Conservation (phyloP, 92 coral and sea anemone genomes). For the Palythoa grandiflora region DNA sequence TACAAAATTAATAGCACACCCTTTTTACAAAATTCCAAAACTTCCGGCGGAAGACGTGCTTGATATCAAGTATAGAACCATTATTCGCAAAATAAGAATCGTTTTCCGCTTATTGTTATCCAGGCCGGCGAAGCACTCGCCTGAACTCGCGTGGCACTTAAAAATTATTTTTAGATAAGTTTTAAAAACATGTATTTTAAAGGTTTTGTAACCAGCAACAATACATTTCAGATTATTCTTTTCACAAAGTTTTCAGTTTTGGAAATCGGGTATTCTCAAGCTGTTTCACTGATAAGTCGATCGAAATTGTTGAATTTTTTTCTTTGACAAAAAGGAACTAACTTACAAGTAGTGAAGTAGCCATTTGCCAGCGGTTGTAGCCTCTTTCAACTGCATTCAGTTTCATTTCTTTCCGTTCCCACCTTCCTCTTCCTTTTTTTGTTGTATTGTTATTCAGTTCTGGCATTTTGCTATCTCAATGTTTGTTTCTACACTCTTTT, state of each 20-base stretch:
- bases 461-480: too few species aligned
- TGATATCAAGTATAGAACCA: background rate
- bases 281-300: background rate
- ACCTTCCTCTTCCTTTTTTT: too few species aligned
- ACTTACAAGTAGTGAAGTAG: background rate
- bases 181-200: too few species aligned
- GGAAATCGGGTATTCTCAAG: background rate
- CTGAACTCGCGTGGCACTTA: background rate
- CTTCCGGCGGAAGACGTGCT: conserved; percentile 1
- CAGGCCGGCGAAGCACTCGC: background rate
- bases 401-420: background rate
- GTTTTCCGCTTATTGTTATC: background rate
- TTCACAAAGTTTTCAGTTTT: background rate
- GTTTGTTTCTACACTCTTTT: too few species aligned
- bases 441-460: too few species aligned
- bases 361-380: background rate
- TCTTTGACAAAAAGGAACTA: background rate
- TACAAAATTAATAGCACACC: too few species aligned
- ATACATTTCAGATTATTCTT: too few species aligned
- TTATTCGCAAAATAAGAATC: background rate
- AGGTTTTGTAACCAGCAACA: too few species aligned
- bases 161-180: too few species aligned
- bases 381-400: background rate
- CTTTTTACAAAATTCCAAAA: background rate
- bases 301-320: background rate